Evolutionary conservation across 2,797 vertebrate species (phyloP).

Genomic region (Bufotes viridis): DNA sequence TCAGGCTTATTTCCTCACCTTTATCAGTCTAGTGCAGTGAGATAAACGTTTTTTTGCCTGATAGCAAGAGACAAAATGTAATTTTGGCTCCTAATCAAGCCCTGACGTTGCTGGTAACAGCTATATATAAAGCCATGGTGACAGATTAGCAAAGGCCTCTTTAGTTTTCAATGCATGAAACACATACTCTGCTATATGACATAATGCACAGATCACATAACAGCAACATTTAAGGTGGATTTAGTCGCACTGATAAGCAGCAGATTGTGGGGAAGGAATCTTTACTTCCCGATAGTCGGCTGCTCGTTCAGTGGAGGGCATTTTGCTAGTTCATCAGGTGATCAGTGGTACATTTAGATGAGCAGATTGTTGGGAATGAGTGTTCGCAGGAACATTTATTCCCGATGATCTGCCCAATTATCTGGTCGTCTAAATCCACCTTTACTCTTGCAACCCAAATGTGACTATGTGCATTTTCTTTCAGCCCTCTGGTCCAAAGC

Average conservation of each 20-base stretch:
- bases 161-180: background rate
- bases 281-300: too few species aligned
- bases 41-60: conserved; percentile 24
- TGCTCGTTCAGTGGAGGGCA: too few species aligned
- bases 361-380: too few species aligned
- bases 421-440: too few species aligned
- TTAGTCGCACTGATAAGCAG: too few species aligned
- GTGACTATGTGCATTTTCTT: background rate
- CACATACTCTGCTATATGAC: background rate
- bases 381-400: too few species aligned
- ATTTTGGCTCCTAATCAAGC: conserved; percentile 35
- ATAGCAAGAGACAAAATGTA: conserved; percentile 4
- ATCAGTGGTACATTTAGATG: too few species aligned
- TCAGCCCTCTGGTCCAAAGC: background rate
- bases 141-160: conserved; percentile 13
- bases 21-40: conserved; percentile 30
- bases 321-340: too few species aligned
- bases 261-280: too few species aligned
- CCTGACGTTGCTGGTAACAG: conserved; percentile 2
- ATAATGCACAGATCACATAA: background rate
- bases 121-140: background rate
- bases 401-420: too few species aligned
- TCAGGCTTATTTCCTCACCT: background rate
- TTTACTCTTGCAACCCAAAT: background rate
- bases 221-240: background rate